These are phyloP conservation scores for Microplitis manilae DNA, from an alignment of 2,888 invertebrate species.

Conservation along the genomic window DNA sequence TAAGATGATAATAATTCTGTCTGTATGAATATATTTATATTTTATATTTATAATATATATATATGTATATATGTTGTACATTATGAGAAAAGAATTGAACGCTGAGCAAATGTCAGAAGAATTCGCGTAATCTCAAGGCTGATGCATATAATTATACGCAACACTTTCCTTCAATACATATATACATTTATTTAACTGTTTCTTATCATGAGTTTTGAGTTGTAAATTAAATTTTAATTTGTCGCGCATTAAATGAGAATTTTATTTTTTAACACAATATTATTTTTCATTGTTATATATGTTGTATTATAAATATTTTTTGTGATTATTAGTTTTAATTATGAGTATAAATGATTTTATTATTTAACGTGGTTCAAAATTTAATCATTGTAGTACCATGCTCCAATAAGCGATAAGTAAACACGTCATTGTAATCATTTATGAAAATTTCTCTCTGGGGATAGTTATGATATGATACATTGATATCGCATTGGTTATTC, in stretches of 20 bases:
- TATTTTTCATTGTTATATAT: not conserved
- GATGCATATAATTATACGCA: slow-evolving; percentile 12
- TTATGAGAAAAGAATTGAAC: slow-evolving; percentile 10
- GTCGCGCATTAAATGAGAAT: not conserved
- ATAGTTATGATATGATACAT: slow-evolving; percentile 6
- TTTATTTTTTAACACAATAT: not conserved
- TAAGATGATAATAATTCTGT: not conserved
- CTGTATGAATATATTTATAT: slow-evolving; percentile 8
- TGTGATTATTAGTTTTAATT: not conserved
- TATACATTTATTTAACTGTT: slow-evolving; percentile 16
- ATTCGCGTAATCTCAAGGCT: slow-evolving; percentile 25
- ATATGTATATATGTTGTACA: not conserved
- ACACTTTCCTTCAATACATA: slow-evolving; percentile 16
- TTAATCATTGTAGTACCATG: slow-evolving; percentile 24
- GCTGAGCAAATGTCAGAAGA: slow-evolving; percentile 21
- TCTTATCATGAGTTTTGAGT: not conserved
- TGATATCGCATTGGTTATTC: slow-evolving; percentile 12
- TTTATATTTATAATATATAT: slow-evolving; percentile 10
- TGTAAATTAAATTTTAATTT: not conserved
- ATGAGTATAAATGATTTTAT: slow-evolving; percentile 10
- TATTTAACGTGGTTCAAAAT: slow-evolving; percentile 1
- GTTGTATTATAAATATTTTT: not conserved
- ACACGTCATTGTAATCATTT: slow-evolving; percentile 22
- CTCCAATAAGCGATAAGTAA: slow-evolving; percentile 23
- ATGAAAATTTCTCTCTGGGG: slow-evolving; percentile 25